A percentile compares a stretch with the other conserved stretches of the same genome.
Conservation (phyloP, 2,113 vertebrate genomes). For the Colinus virginianus region DNA sequence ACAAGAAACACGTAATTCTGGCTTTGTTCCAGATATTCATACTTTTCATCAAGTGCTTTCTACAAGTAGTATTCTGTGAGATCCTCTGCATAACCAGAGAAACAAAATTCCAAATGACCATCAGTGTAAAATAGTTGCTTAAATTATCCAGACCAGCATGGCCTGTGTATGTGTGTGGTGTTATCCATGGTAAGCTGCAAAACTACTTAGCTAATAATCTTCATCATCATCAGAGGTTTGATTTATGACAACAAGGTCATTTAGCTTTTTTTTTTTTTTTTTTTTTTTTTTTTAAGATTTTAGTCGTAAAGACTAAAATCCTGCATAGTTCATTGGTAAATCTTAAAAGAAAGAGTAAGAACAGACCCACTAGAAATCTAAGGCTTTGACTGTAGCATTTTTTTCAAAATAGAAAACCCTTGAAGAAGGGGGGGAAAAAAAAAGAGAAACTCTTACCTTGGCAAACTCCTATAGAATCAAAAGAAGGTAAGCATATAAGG, state of each 20-base stretch:
- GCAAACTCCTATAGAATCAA: conserved; percentile 64
- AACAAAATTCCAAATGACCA: background rate
- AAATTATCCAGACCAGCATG: background rate
- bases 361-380: conserved; percentile 4
- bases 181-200: background rate
- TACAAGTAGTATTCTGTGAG: background rate
- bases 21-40: background rate
- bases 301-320: background rate
- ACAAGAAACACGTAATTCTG: background rate
- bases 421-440: conserved; percentile 19
- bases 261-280: background rate
- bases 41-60: background rate
- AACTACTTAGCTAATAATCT: background rate
- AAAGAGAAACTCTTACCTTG: conserved; percentile 43
- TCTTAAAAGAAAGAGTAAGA: conserved; percentile 49
- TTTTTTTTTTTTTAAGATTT: background rate
- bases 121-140: background rate
- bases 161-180: background rate
- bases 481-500: conserved; percentile 61
- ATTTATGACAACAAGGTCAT: background rate
- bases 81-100: background rate
- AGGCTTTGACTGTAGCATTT: conserved; percentile 38
- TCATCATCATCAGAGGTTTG: background rate
- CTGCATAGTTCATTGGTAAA: background rate
- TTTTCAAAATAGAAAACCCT: conserved; percentile 15